Percentiles rank a stretch among this genome's conserved stretches.
These are phyloP conservation scores for Pollimyrus isidori DNA, from an alignment of 2,113 vertebrate species.

Conservation along the genomic window DNA sequence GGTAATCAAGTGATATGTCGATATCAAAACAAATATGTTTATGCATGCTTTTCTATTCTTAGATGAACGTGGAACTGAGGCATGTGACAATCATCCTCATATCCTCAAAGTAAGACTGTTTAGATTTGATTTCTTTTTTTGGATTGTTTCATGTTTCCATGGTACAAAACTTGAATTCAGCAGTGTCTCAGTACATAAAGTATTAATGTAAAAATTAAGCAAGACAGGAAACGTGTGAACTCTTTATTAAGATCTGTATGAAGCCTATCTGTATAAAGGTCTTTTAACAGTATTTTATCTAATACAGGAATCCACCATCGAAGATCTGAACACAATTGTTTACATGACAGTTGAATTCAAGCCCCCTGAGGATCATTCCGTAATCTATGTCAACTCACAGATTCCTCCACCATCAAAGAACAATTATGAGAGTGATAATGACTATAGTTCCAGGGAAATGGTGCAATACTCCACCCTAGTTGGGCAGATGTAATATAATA, in stretches of 20 bases:
- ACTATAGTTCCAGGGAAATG: neutral
- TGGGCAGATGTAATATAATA: neutral
- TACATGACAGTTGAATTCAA: constrained; percentile 58
- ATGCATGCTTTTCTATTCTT: neutral
- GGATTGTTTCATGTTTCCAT: neutral
- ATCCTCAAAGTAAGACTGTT: neutral
- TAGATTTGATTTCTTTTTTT: neutral
- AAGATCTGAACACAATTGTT: constrained; percentile 43
- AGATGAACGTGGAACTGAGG: neutral
- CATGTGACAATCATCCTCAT: neutral
- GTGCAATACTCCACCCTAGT: neutral
- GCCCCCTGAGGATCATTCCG: constrained; percentile 28
- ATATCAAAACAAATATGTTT: neutral
- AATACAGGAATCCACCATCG: constrained; percentile 15
- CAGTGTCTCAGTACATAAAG: neutral
- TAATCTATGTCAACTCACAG: constrained; percentile 48
- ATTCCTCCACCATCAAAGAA: neutral
- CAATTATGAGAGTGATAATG: neutral
- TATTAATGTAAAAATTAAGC: neutral
- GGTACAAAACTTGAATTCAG: neutral
- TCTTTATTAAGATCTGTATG: neutral
- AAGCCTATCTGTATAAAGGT: neutral
- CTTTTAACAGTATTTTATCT: constrained; percentile 16
- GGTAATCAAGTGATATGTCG: neutral
- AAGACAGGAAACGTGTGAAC: neutral